Evolutionary conservation across 1,140 invertebrate genomes (phyloP).

Genomic region (Neocloeon triangulifer): DNA sequence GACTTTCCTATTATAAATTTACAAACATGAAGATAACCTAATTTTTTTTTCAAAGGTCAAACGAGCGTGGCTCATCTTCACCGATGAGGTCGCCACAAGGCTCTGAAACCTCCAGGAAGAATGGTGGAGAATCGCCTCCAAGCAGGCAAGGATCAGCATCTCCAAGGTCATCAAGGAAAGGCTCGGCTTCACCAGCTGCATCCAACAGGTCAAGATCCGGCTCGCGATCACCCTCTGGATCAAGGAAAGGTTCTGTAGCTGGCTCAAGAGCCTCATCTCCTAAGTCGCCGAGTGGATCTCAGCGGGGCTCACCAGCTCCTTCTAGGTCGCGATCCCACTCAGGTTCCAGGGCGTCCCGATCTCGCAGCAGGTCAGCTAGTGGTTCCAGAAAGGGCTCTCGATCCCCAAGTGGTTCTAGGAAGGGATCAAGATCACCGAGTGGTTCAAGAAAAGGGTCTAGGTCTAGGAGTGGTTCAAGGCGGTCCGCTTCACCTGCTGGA

Average conservation of each 20-base stretch:
- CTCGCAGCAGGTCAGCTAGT: slow-evolving; percentile 6
- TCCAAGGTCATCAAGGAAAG: no score
- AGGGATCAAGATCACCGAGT: slow-evolving; percentile 12
- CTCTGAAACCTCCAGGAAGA: no score
- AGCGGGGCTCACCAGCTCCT: slow-evolving; percentile 8
- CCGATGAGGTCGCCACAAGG: no score
- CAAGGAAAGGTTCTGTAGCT: no score
- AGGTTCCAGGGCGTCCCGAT: slow-evolving; percentile 9
- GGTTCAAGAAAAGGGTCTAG: slow-evolving; percentile 5
- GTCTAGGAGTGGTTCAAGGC: slow-evolving; percentile 6
- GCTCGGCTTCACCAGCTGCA: no score
- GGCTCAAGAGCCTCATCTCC: no score
- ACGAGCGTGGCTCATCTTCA: no score
- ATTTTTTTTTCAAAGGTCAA: no score
- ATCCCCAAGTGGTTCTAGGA: slow-evolving; percentile 11
- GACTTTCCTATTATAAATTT: no score
- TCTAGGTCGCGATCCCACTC: slow-evolving; percentile 12
- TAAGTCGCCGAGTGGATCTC: slow-evolving; percentile 1
- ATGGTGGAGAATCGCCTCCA: no score
- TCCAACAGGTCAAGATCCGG: slow-evolving; percentile 6
- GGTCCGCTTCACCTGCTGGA: slow-evolving; percentile 1
- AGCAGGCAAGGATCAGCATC: no score
- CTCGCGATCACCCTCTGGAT: slow-evolving; percentile 11
- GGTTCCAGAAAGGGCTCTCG: slow-evolving; percentile 10
- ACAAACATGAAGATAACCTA: no score